Evolutionary conservation across 2,797 vertebrate genomes (phyloP), one percentile per base, ranked within the genome.

Genomic region (Fundulus diaphanus): DNA sequence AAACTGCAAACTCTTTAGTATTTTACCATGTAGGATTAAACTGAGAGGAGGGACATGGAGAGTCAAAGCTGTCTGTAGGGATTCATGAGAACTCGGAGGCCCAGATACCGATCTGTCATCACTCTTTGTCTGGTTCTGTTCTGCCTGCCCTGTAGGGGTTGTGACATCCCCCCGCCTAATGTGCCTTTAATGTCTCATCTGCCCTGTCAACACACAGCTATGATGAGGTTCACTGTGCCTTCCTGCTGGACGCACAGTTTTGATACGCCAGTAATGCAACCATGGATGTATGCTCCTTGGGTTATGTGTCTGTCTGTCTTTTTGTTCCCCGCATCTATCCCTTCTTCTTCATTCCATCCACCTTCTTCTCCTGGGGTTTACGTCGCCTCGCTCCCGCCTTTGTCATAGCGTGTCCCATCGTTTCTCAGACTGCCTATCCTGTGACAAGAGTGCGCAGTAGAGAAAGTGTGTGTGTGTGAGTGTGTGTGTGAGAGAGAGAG

Each of bases 131-230:
- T 80, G 75, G 78, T 80, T 88, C 78, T 70, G 49, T 84, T 87
- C 80, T 74, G 49, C 81, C 85, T 87, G 84, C 87, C 75, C 90
- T 77, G 77, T 73, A 70, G 84, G 86, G 83, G 65, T 67, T 68
- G 78, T 78, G 83, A 83, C 56, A 29, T 63, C 11, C 75, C 83
- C 73, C 80, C 86, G 31, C 82, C 86, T 85, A 79, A 93, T 89
- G 88, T 85, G 83, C 85, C 88, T 94, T 93, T 90, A 89, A 88
- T 73, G 4, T 93, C 84, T 88, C 22, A 68, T 85, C 91, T 83
- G 80, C 68, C 81, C 85, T 92, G 92, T 92, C 93, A 87, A 82
- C 85, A 82, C 72, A 1, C 83, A 86, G 90, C 91, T 89, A 87
- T 80, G 82, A 79, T 85, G 75, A 90, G 82, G 74, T 90, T 84